Evolutionary conservation across 2,113 vertebrate species (phyloP), one percentile per base, ranked within the genome.

Genomic region (Microcebus lehilahytsara): DNA sequence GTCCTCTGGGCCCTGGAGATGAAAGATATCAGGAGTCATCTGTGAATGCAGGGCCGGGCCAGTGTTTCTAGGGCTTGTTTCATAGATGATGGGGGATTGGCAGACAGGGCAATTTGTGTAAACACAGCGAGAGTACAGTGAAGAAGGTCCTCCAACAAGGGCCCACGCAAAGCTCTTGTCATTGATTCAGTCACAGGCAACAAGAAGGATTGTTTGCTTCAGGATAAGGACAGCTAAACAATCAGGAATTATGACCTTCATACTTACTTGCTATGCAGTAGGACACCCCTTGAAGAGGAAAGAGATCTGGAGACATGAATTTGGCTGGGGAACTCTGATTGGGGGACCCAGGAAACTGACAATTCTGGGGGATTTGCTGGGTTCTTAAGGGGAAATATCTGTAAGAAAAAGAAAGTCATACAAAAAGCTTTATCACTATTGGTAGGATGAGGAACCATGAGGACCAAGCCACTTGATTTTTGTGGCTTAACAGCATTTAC

Each of bases 1-100:
- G 83, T 97, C 96, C 91, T 97, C 96, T 94, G 94, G 95, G 96
- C 86, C 91, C 2, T 3, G 42, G 60, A 98, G 86, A 96, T 98
- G 95, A 97, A 97, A 97, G 91, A 75, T 78, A 94, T 67, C 71
- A 93, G 78, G 53, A 96, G 77, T 96, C 77, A 66, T 88, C 81
- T 64, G 23, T 84, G 97, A 80, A 84, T 89, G 51, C 40, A 93
- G 89, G 74, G 40, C 71, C 22, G 83, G 91, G 62, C 67, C 42
- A 53, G 17, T 75, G 53, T 85, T 96, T 96, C 86, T 89, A 81
- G 34, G 74, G 56, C 78, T 93, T 75, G 4, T 94, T 93, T 93
- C 74, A 42, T 51, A 89, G 85, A 83, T 95, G 89, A 93, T 71
- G 51, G 69, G 64, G 78, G 64, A 79, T 86, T 93, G 78, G 23